Conservation (phyloP, 2,888 invertebrate species). For the Cotesia congregata region DNA sequence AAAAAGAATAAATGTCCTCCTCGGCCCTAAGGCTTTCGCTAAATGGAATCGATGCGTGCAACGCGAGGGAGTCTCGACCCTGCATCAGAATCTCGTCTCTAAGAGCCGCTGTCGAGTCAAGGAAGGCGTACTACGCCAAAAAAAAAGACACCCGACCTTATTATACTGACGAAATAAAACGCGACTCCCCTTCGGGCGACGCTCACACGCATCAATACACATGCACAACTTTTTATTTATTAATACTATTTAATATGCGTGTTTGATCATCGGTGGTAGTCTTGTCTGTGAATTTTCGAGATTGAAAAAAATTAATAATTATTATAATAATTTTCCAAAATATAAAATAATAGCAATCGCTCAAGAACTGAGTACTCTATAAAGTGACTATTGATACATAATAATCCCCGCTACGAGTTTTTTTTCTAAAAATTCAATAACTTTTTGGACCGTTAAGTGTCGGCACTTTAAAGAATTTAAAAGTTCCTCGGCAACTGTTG, state of each 20-base stretch:
- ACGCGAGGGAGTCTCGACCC: slow-evolving; percentile 18
- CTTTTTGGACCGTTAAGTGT: not conserved
- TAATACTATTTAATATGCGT: not conserved
- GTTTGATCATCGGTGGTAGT: not conserved
- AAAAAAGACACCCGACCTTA: slow-evolving; percentile 42
- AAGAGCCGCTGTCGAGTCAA: not conserved
- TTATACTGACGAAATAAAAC: slow-evolving; percentile 45
- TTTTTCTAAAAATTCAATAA: too few relatives aligned
- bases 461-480: not conserved
- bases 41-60: slow-evolving; percentile 34
- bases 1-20: slow-evolving; percentile 13
- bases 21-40: slow-evolving; percentile 17
- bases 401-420: too few relatives aligned
- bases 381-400: too few relatives aligned
- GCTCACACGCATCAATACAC: slow-evolving; percentile 34
- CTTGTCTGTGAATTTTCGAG: too few relatives aligned
- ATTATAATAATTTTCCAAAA: too few relatives aligned
- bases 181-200: slow-evolving; percentile 39
- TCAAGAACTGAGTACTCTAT: too few relatives aligned
- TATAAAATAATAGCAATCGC: too few relatives aligned
- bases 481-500: slow-evolving; percentile 1
- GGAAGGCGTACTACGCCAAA: not conserved
- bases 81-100: not conserved
- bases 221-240: slow-evolving; percentile 2
- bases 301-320: too few relatives aligned